Evolutionary conservation across 2,888 invertebrate species (phyloP), one percentile per base, ranked within the genome.

Genomic region (Trachelus stipa): DNA sequence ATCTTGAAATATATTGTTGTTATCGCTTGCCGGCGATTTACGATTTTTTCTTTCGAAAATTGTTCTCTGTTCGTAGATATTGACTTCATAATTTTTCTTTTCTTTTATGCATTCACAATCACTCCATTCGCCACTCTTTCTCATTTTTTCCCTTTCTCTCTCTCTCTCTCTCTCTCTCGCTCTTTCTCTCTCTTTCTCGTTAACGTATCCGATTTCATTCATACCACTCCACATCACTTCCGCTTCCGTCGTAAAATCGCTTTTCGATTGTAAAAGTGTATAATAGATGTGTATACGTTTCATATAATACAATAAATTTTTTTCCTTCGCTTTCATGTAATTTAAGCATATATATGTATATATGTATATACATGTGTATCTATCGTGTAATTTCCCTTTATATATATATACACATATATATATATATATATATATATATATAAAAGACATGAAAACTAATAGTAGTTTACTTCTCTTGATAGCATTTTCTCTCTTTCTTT

Each of bases 221-320:
- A 23, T 9, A 56, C 9, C 23, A 9, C 23, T 23, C 9, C 56
- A 9, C 56, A 23, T 9, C 56, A 56, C 56, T 56, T 23, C 56
- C 56, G 23, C 2, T 23, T 56, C 56, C 56, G 23, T 56, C 23
- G 88, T 89, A 90, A 90, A 89, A 88, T 87, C 89, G 89, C 89
- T 88, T 89, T 88, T 30, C 34, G 73, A 71, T 76, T 79, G 79
- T 79, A 76, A 76, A 79, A 76, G 76, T 79, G 74, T 79, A 76
- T 79, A 79, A 33, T 88, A 89, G 86, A 87, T 88, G 89, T 90
- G 87, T 90, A 89, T 87, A 89, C 85, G 88, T 56, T 56, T 56
- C 56, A 56, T 90, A 88, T 87, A 89, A 88, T 90, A 90, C 88
- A 88, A 88, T 90, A 90, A 90, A 90, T 88, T 89, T 87, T 87